Evolutionary conservation across 2,888 invertebrate species (phyloP), one percentile per base, ranked within the genome.

Genomic region (Agrilus mali): DNA sequence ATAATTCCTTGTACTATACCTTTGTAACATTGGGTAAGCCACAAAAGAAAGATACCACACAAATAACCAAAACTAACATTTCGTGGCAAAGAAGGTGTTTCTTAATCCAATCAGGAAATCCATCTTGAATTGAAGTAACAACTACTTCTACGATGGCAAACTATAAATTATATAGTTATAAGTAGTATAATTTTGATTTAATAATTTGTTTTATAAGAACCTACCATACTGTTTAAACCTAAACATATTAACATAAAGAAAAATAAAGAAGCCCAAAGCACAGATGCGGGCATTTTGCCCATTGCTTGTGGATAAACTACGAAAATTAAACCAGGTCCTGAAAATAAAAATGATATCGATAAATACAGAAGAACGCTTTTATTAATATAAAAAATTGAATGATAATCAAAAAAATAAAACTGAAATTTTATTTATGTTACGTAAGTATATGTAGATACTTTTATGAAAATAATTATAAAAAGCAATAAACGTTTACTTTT

Each of bases 141-240:
- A 94, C 88, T 6, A 93, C 93, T 70, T 94, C 93, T 38, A 93
- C 90, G 49, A 90, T 87, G 31, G 93, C 92, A 69, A 94, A 93
- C 87, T 90, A 70, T 51, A 78, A 77, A 43, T 49, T 50, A 46
- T n/a, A n/a, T n/a, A n/a, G n/a, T n/a, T n/a, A 38, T 49, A 41
- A 31, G 32, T 46, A 33, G 12, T 14, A 22, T 17, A 12, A 14
- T 15, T 20, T n/a, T 2, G 31, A 27, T 7, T 1, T 20, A 20
- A 39, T 39, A 27, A 35, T 33, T n/a, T 45, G 38, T 41, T 38
- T 36, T 46, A 46, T 47, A 33, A 40, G 36, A 38, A 58, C 63
- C 64, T 71, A 86, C 86, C 77, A 88, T 87, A 66, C 86, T 89
- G 66, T 92, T 90, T 41, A 90, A 71, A 41, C 88, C 86, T 44